Conservation (phyloP, 1,140 invertebrate species). For the Apis cerana region DNA sequence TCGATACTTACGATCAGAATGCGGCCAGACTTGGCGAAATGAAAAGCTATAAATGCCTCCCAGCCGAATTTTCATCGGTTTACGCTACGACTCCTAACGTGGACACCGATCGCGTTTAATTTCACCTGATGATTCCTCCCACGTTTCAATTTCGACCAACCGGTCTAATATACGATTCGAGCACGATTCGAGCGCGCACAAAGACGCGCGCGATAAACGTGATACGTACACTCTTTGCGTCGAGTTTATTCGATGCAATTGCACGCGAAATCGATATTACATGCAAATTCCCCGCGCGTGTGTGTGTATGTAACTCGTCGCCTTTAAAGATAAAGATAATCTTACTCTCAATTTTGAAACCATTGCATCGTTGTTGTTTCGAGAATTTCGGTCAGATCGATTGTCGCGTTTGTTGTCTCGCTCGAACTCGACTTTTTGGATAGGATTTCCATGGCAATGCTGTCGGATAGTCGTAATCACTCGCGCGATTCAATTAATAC, state of each 20-base stretch:
- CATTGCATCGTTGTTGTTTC: background rate
- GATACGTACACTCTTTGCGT: background rate
- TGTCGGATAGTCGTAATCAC: constrained; percentile 1
- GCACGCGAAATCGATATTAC: constrained; percentile 28
- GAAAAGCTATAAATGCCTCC: background rate
- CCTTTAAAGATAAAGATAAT: background rate
- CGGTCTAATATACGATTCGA: background rate
- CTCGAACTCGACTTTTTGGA: constrained; percentile 11
- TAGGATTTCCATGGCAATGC: background rate
- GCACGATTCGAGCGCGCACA: background rate
- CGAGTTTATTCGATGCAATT: constrained; percentile 29
- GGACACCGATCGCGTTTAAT: constrained; percentile 13
- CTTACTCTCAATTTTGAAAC: background rate
- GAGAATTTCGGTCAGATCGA: background rate
- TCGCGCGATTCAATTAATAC: constrained; percentile 13
- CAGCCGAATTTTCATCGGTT: constrained; percentile 24
- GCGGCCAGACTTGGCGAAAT: no score
- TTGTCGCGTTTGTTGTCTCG: background rate
- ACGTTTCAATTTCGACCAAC: constrained; percentile 31
- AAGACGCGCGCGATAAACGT: no score
- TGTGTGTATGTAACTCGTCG: background rate
- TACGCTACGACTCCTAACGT: background rate
- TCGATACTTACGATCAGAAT: constrained; percentile 4
- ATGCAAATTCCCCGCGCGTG: constrained; percentile 33
- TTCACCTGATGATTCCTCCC: background rate